Evolutionary conservation across 2,888 invertebrate genomes (phyloP), one percentile per base, ranked within the genome.

Genomic region (Phalera bucephala): DNA sequence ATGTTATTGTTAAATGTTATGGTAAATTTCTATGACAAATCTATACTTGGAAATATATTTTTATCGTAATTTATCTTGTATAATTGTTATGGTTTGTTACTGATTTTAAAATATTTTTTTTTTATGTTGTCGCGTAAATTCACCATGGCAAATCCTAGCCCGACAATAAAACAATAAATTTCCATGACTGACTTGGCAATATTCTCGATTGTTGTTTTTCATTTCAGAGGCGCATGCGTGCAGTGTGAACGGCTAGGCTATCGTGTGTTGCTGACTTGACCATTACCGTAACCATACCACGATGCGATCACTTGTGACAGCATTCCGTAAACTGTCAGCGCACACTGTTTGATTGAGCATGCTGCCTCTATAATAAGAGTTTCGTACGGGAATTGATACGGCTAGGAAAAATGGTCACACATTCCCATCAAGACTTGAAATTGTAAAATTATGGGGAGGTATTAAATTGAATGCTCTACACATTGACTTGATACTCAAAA

Each of bases 151-250:
- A 43, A 71, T 74, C 68, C 47, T 70, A 61, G 71, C 69, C 71
- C 66, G 72, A 69, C 52, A 64, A 68, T 68, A 72, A 40, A 57
- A 43, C 53, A 58, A 69, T 70, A 84, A 88, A 88, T 86, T 85
- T 87, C 89, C 88, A 88, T 88, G 88, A 89, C 90, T 81, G 82
- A 83, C 87, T 86, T 65, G 75, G 90, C 90, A 88, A 85, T 84
- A 87, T 86, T 87, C 79, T 85, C 81, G 72, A 76, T 72, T 82
- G 78, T 86, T 84, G 78, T 86, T 84, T 86, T 85, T 69, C 70
- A 79, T 90, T 90, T 86, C 90, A 90, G 90, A 90, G 90, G 90
- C 90, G 84, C 90, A 90, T 90, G 90, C 88, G 80, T 78, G 81
- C 84, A 80, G 87, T 81, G 80, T 81, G 80, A 77, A 81, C 69